phyloP scores from a whole-genome alignment of 2,797 vertebrate genomes.

The Picus viridis region DNA sequence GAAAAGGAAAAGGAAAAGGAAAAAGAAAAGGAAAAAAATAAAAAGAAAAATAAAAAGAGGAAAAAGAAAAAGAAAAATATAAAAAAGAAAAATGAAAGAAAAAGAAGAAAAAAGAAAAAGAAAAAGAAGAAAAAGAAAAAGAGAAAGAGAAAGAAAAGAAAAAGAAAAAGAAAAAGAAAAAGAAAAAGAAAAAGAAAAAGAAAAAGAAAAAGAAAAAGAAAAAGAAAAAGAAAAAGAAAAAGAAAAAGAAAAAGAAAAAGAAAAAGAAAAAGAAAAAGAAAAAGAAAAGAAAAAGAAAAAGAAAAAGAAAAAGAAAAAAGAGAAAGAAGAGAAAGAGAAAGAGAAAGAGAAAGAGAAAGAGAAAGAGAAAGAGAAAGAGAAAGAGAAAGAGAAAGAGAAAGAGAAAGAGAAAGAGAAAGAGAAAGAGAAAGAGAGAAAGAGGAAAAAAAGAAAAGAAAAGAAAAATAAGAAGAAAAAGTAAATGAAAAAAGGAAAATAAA shows the following conservation, averaged over 20 bases:
- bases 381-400: too few species aligned
- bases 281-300: too few species aligned
- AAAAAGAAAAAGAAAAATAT: background rate
- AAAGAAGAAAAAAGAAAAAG: background rate
- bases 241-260: background rate
- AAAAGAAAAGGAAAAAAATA: background rate
- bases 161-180: background rate
- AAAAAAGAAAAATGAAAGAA: background rate
- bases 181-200: too few species aligned
- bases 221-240: background rate
- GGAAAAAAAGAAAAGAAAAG: background rate
- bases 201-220: too few species aligned
- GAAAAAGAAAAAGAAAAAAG: too few species aligned
- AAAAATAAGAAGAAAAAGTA: background rate
- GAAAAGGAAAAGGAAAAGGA: background rate
- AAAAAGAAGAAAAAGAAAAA: background rate
- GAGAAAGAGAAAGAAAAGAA: background rate
- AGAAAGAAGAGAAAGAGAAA: background rate
- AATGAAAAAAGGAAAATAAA: too few species aligned
- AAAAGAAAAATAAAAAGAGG: background rate
- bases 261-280: background rate
- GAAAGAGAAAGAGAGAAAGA: background rate
- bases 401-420: too few species aligned
- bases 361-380: background rate
- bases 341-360: background rate